phyloP scores from a whole-genome alignment of 2,888 invertebrate species.

The Watsonalla cultraria region DNA sequence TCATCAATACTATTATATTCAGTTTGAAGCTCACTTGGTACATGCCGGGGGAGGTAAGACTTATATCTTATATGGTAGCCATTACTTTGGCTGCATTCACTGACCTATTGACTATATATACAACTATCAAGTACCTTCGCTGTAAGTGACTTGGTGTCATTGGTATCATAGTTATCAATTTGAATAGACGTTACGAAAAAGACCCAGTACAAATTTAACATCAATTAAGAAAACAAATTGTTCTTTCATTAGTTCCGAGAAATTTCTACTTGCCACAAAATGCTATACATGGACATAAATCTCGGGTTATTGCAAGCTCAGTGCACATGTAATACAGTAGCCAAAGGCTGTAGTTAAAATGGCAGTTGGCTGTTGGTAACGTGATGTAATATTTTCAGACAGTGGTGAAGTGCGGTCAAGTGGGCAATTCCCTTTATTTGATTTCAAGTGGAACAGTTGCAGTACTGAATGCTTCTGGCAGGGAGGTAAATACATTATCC shows the following conservation, averaged over 20 bases:
- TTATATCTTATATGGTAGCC: not conserved
- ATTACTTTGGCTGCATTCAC: not conserved
- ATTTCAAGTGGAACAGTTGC: slow-evolving; percentile 80
- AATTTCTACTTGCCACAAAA: not conserved
- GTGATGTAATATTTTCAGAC: slow-evolving; percentile 38
- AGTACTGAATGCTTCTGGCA: slow-evolving; percentile 73
- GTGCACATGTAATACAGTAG: too few relatives aligned
- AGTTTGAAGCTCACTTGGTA: slow-evolving; percentile 72
- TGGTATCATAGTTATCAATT: too few relatives aligned
- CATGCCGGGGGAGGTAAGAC: slow-evolving; percentile 74
- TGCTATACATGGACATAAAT: too few relatives aligned
- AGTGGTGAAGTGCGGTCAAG: slow-evolving; percentile 71
- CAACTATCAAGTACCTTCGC: too few relatives aligned
- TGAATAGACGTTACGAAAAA: too few relatives aligned
- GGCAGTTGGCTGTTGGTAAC: too few relatives aligned
- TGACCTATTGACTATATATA: too few relatives aligned
- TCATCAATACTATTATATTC: slow-evolving; percentile 71
- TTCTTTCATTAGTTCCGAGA: not conserved
- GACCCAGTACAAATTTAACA: too few relatives aligned
- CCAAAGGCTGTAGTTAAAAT: too few relatives aligned
- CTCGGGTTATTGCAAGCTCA: too few relatives aligned
- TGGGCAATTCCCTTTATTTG: slow-evolving; percentile 78
- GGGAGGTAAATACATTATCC: slow-evolving; percentile 59
- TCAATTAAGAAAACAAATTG: too few relatives aligned
- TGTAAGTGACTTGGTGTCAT: too few relatives aligned